A percentile compares a stretch with the other conserved stretches of the same genome.
Conservation (phyloP, 2,113 vertebrate genomes). For the Spilogale gracilis region DNA sequence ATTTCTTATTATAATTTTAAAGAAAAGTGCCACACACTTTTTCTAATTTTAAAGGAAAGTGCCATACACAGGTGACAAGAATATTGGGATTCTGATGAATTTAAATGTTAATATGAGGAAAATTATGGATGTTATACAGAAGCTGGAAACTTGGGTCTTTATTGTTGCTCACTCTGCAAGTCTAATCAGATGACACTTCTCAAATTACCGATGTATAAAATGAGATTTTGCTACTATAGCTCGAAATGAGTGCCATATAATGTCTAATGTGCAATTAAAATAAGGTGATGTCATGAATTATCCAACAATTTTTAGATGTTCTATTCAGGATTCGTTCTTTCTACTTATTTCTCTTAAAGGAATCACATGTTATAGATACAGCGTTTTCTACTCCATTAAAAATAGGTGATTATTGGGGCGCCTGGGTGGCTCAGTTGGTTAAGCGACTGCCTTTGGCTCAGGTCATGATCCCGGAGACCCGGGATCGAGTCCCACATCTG, state of each 20-base stretch:
- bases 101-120: slow-evolving; percentile 58
- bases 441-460: too few species aligned
- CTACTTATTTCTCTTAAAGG: background rate
- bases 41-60: slow-evolving; percentile 25
- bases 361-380: background rate
- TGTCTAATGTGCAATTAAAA: slow-evolving; percentile 50
- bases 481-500: too few species aligned
- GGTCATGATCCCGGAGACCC: too few species aligned
- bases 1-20: slow-evolving; percentile 33
- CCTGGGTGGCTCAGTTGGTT: too few species aligned
- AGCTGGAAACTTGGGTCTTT: background rate
- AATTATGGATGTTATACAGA: slow-evolving; percentile 60
- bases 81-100: slow-evolving; percentile 30
- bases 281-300: slow-evolving; percentile 42
- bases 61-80: background rate
- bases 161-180: slow-evolving; percentile 61
- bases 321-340: slow-evolving; percentile 20
- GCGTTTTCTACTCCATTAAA: background rate
- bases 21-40: background rate
- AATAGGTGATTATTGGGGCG: background rate
- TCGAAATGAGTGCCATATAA: slow-evolving; percentile 54
- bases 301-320: slow-evolving; percentile 33
- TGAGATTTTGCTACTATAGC: slow-evolving; percentile 68
- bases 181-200: slow-evolving; percentile 74
- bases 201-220: slow-evolving; percentile 78